Percentiles rank a stretch among this genome's conserved stretches.
These are phyloP conservation scores for Lasioglossum morio DNA, from an alignment of 2,888 invertebrate species.

Conservation along the genomic window DNA sequence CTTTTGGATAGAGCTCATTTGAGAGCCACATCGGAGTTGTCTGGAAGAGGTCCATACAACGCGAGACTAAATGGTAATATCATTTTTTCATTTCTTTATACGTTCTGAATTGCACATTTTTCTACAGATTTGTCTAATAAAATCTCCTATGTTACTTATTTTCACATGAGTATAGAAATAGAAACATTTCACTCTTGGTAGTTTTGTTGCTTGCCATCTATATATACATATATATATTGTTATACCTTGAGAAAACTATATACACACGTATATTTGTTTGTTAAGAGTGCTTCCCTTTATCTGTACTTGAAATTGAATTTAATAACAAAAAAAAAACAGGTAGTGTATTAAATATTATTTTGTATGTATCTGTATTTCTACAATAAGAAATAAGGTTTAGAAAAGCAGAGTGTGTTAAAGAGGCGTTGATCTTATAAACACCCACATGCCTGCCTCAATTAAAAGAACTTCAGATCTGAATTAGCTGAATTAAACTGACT, in stretches of 20 bases:
- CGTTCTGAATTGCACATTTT: slow-evolving; percentile 25
- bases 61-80: slow-evolving; percentile 92
- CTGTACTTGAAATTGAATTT: slow-evolving; percentile 34
- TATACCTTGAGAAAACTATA: slow-evolving; percentile 24
- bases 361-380: background rate
- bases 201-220: slow-evolving; percentile 64
- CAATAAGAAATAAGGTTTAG: slow-evolving; percentile 7
- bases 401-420: slow-evolving; percentile 8
- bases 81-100: background rate
- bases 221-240: slow-evolving; percentile 4
- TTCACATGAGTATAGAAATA: slow-evolving; percentile 43
- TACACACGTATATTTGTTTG: slow-evolving; percentile 29
- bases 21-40: slow-evolving; percentile 92
- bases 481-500: slow-evolving; percentile 57
- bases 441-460: slow-evolving; percentile 65
- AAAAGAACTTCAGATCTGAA: slow-evolving; percentile 47
- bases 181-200: slow-evolving; percentile 49
- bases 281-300: slow-evolving; percentile 51
- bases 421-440: slow-evolving; percentile 36
- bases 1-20: slow-evolving; percentile 90
- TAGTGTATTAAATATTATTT: slow-evolving; percentile 39
- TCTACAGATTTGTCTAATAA: slow-evolving; percentile 39
- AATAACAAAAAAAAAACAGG: slow-evolving; percentile 34
- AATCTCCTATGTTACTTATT: slow-evolving; percentile 23
- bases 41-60: slow-evolving; percentile 94